Evolutionary conservation across 2,888 invertebrate species (phyloP), one percentile per base, ranked within the genome.

Genomic region (Pinctada fucata): DNA sequence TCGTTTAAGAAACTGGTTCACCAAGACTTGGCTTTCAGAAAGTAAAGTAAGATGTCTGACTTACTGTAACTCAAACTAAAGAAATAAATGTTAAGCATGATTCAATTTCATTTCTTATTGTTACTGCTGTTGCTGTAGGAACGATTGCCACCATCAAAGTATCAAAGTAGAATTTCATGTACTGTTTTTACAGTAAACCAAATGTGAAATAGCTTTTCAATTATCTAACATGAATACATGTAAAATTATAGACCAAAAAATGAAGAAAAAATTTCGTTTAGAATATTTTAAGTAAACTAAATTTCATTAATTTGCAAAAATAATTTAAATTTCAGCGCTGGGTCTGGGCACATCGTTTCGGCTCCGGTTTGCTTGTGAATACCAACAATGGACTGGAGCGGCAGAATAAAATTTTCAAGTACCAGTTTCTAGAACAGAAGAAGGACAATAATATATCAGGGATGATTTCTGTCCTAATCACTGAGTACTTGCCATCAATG

Each of bases 371-470:
- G 13, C n/a, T 70, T 48, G 70, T 50, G 50, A 70, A 70, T 49
- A 70, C 70, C 50, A 70, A 70, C 70, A 70, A 70, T 70, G 70
- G 70, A 16, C 48, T 70, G 48, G 70, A 70, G 50, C 48, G 50
- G 50, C 50, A 70, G 50, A 70, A 70, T 50, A 70, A 70, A n/a
- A 70, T 50, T 70, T 70, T 50, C 50, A 70, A 70, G 49, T 70
- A 50, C n/a, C 48, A 70, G 50, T 70, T 50, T 49, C 70, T 50
- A 4, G 70, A 70, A 16, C 70, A 70, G 50, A 70, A 16, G 49
- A 70, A 70, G 49, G 50, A 70, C 50, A 48, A 50, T 3, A 45
- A 70, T 50, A 16, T 70, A 5, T 70, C 70, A 2, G 70, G 50
- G 50, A 70, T 70, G 50, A 50, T 70, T 50, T 70, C 70, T 48